These are phyloP conservation scores for Aphrophora alni DNA, from an alignment of 2,888 invertebrate genomes.

Conservation along the genomic window DNA sequence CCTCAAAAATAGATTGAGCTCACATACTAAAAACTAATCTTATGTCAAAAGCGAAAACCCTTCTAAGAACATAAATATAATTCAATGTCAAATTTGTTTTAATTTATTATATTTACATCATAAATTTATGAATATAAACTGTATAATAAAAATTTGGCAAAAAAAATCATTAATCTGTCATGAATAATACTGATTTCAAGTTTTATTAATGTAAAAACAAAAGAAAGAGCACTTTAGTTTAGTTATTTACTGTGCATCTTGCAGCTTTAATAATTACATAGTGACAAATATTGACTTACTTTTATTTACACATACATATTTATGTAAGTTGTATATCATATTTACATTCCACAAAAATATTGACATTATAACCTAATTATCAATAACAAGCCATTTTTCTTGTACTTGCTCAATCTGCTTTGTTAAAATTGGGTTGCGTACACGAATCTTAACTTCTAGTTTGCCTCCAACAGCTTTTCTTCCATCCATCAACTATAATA, in stretches of 20 bases:
- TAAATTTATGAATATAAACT: too few relatives aligned
- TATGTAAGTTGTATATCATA: not conserved
- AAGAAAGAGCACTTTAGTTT: not conserved
- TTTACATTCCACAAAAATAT: not conserved
- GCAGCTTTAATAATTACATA: too few relatives aligned
- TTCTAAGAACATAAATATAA: too few relatives aligned
- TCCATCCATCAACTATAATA: constrained; percentile 83
- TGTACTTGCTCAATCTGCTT: constrained; percentile 88
- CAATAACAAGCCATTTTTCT: constrained; percentile 93
- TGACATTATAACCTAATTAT: constrained; percentile 55
- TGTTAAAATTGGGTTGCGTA: constrained; percentile 86
- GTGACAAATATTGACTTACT: not conserved
- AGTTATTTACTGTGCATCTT: not conserved
- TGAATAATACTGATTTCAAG: too few relatives aligned
- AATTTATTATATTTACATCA: too few relatives aligned
- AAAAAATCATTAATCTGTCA: too few relatives aligned
- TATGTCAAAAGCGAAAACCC: too few relatives aligned
- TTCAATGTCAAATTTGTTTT: too few relatives aligned
- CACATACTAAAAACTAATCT: too few relatives aligned
- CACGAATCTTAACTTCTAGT: constrained; percentile 84
- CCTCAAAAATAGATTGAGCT: too few relatives aligned
- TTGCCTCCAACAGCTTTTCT: constrained; percentile 88
- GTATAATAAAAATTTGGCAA: too few relatives aligned
- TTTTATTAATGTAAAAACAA: too few relatives aligned
- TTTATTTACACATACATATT: not conserved